Percentiles rank a stretch among this genome's conserved stretches.
Conservation (phyloP, 2,113 vertebrate genomes). For the Crotalus tigris region DNA sequence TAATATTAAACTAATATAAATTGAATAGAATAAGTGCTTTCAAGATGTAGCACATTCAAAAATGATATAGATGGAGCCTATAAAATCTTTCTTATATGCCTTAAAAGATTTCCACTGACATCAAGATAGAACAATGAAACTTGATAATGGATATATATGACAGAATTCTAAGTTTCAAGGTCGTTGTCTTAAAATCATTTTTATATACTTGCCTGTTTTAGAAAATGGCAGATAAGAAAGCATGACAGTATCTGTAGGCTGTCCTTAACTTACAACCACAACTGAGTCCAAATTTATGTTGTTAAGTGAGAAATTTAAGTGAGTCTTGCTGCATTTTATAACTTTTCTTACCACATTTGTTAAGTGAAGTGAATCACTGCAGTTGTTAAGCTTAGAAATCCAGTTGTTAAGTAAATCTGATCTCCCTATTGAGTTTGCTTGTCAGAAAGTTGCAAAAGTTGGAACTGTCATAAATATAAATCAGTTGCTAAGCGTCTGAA, state of each 20-base stretch:
- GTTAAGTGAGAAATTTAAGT: neutral
- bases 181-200: neutral
- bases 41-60: neutral
- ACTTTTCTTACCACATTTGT: neutral
- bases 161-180: slow-evolving; percentile 6
- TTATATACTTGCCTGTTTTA: neutral
- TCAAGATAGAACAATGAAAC: neutral
- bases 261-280: neutral
- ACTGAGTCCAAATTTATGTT: neutral
- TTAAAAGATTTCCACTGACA: slow-evolving; percentile 6
- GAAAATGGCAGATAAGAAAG: neutral
- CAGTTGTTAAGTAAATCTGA: neutral
- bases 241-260: neutral
- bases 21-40: slow-evolving; percentile 1
- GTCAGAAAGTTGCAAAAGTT: neutral
- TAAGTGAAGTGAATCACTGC: neutral
- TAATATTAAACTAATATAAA: neutral
- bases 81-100: neutral
- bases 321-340: neutral
- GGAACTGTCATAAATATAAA: neutral
- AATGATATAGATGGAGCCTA: neutral
- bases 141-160: neutral
- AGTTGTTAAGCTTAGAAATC: neutral
- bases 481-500: neutral
- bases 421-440: neutral